Percentiles rank a stretch among this genome's conserved stretches.
Evolutionary conservation across 1,140 invertebrate genomes (phyloP).

Genomic region (Vanessa tameamea): DNA sequence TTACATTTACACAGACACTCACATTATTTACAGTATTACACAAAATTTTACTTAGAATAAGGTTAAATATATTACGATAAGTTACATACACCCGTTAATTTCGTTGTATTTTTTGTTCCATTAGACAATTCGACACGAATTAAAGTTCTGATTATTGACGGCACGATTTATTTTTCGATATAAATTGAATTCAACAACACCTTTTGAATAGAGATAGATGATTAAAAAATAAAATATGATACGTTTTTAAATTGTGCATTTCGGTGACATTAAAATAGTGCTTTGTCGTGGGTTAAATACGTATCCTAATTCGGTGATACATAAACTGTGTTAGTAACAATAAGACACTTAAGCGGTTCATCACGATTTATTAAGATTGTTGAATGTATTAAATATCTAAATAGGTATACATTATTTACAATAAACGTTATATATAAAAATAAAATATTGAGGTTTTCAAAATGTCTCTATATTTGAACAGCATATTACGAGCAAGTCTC

Average conservation of each 20-base stretch:
- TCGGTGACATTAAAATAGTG: background rate
- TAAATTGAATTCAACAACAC: background rate
- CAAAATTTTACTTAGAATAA: background rate
- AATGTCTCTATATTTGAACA: background rate
- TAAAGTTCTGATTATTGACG: no score
- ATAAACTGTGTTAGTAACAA: constrained; percentile 31
- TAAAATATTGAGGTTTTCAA: background rate
- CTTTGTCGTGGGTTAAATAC: background rate
- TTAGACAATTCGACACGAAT: no score
- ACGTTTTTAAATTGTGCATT: background rate
- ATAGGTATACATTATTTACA: constrained; percentile 5
- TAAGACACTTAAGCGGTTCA: constrained; percentile 25
- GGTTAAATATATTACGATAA: background rate
- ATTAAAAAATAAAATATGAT: background rate
- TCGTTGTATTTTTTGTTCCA: no score
- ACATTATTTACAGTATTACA: constrained; percentile 32
- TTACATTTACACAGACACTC: constrained; percentile 41
- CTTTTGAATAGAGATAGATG: background rate
- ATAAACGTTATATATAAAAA: background rate
- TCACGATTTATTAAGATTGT: constrained; percentile 31
- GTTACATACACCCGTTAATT: no score
- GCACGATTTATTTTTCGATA: no score
- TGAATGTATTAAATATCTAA: background rate
- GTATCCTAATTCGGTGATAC: background rate
- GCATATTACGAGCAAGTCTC: background rate